A percentile compares a stretch with the other conserved stretches of the same genome.
Conservation (phyloP, 2,888 invertebrate genomes). For the Monochamus alternatus region DNA sequence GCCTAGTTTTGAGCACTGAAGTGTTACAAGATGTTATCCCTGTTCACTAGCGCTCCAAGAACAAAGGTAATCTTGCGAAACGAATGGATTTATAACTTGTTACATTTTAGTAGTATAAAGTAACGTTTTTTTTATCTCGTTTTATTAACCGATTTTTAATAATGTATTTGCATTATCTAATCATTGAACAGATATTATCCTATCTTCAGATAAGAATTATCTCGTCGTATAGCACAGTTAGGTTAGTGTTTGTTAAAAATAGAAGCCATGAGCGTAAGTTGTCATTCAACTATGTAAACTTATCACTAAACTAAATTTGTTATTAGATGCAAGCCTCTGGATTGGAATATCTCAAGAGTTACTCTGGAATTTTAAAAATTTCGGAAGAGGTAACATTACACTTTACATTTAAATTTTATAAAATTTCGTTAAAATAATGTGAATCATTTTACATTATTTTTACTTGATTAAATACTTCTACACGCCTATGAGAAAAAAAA, state of each 20-base stretch:
- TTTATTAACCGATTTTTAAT: not conserved
- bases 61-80: no score
- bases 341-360: constrained; percentile 49
- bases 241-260: constrained; percentile 16
- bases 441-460: constrained; percentile 6
- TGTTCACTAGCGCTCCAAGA: no score
- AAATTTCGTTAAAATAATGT: not conserved
- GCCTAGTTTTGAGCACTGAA: no score
- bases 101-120: no score
- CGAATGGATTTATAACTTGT: no score
- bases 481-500: no score
- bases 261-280: constrained; percentile 20
- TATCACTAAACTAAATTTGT: constrained; percentile 5
- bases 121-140: not conserved
- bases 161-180: constrained; percentile 23
- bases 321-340: constrained; percentile 48
- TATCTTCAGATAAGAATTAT: constrained; percentile 7
- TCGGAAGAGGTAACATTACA: constrained; percentile 49
- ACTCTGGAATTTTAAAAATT: constrained; percentile 52
- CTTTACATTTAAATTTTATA: not conserved
- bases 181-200: constrained; percentile 20
- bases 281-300: not conserved
- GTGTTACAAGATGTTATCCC: no score
- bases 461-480: no score
- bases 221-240: not conserved